Evolutionary conservation across 2,888 invertebrate genomes (phyloP), one percentile per base, ranked within the genome.

Genomic region (Drosophila kokeensis): DNA sequence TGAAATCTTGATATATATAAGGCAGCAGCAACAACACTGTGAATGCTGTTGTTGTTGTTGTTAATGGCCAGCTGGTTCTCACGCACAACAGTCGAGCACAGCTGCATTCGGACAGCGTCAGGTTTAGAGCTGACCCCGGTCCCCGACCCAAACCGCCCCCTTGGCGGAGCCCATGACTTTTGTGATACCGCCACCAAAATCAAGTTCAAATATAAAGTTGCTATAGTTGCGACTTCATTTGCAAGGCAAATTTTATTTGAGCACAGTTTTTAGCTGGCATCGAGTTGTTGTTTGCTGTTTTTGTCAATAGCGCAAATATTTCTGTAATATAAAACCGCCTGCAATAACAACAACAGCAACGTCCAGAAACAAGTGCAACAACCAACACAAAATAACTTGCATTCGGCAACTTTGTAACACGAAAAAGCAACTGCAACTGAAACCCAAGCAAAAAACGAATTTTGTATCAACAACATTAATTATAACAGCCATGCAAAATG

Each of bases 271-370:
- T 59, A 69, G 73, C 65, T 57, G 73, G 64, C 78, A 64, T 60
- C 69, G 69, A 36, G 38, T 8, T 29, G 27, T 55, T 38, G 70
- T 59, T 70, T 38, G 72, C 62, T 70, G 55, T 72, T 76, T 77
- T 81, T 76, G 79, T 79, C 75, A 81, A 87, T 75, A 78, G 78
- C 74, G 71, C 64, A 83, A 82, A 87, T 86, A 73, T 79, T 78
- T 79, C 71, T 87, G 89, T 85, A 90, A 90, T 79, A 87, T 81
- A 83, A 90, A 89, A 89, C 90, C 90, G 82, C 82, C 87, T 89
- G 77, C 87, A 82, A 83, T 68, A 79, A 54, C 70, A 71, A 64
- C 58, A n/a, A 73, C 57, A 74, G 69, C 65, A 63, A 61, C 48
- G 69, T 69, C 61, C 63, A 62, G 42, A 68, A 73, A 69, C 87